Percentiles rank a stretch among this genome's conserved stretches.
Conservation (phyloP, 2,797 vertebrate species). For the Varecia variegata region DNA sequence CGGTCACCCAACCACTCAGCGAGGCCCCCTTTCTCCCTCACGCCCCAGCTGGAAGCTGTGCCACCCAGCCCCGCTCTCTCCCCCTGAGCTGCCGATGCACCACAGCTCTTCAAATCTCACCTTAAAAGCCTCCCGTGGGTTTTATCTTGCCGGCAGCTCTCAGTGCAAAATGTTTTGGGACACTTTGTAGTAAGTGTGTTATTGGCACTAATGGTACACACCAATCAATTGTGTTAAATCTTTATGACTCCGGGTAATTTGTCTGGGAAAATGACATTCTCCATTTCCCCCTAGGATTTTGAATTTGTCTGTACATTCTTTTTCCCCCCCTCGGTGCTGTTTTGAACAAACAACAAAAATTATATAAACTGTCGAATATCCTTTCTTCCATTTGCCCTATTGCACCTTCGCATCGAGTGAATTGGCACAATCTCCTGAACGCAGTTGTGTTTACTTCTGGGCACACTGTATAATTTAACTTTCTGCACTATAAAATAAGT, state of each 20-base stretch:
- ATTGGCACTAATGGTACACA: conserved; percentile 61
- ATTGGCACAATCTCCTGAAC: conserved; percentile 54
- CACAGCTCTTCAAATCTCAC: conserved; percentile 51
- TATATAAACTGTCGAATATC: conserved; percentile 52
- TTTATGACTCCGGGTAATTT: conserved; percentile 71
- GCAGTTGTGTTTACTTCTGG: conserved; percentile 58
- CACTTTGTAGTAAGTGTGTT: conserved; percentile 53
- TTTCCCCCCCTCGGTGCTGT: conserved; percentile 14
- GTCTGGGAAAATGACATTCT: conserved; percentile 55
- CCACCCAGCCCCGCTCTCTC: not conserved
- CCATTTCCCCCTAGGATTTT: conserved; percentile 66
- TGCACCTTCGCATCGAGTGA: conserved; percentile 57
- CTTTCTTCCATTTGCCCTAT: conserved; percentile 64
- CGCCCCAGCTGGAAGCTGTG: conserved; percentile 41
- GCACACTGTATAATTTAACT: conserved; percentile 74
- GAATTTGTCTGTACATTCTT: conserved; percentile 61
- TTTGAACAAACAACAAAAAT: conserved; percentile 76
- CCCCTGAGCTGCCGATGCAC: conserved; percentile 51
- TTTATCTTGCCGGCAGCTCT: conserved; percentile 54
- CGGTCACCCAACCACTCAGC: not conserved
- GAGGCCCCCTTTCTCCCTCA: conserved; percentile 45
- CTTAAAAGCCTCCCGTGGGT: conserved; percentile 64
- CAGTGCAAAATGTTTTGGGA: conserved; percentile 66
- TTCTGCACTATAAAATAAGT: conserved; percentile 80
- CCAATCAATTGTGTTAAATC: conserved; percentile 67